Percentiles rank a stretch among this genome's conserved stretches.
Conservation (phyloP, 2,888 invertebrate species). For the Eurytoma adleriae region DNA sequence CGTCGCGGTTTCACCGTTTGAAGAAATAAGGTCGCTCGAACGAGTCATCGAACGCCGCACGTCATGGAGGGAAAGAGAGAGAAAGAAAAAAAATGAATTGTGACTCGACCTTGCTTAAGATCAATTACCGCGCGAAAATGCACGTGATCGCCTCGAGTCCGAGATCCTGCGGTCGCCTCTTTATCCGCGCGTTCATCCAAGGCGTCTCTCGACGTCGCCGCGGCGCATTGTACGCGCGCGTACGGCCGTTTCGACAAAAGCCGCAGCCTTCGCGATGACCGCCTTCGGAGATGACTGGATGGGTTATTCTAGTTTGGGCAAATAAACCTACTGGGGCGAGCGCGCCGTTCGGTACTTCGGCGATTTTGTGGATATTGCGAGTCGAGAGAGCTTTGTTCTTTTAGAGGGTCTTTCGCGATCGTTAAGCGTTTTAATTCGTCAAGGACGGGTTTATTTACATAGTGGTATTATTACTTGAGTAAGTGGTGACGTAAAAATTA, state of each 20-base stretch:
- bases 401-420: too few relatives aligned
- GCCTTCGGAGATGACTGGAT: neutral
- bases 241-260: neutral
- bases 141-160: conserved; percentile 11
- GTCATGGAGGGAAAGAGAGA: neutral
- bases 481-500: too few relatives aligned
- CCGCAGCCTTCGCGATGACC: conserved; percentile 7
- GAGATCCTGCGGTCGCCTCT: neutral
- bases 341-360: too few relatives aligned
- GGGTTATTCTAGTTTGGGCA: too few relatives aligned
- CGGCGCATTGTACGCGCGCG: neutral
- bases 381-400: too few relatives aligned
- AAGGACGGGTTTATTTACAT: too few relatives aligned
- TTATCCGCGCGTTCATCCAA: neutral
- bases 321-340: too few relatives aligned
- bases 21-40: neutral
- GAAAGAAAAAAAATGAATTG: neutral
- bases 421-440: too few relatives aligned
- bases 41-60: neutral
- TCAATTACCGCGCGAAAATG: conserved; percentile 9
- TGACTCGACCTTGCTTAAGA: neutral
- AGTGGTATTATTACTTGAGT: too few relatives aligned
- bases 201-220: neutral
- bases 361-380: too few relatives aligned
- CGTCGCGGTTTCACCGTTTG: neutral